Evolutionary conservation across 1,140 invertebrate genomes (phyloP).

Genomic region (Drosophila insularis): DNA sequence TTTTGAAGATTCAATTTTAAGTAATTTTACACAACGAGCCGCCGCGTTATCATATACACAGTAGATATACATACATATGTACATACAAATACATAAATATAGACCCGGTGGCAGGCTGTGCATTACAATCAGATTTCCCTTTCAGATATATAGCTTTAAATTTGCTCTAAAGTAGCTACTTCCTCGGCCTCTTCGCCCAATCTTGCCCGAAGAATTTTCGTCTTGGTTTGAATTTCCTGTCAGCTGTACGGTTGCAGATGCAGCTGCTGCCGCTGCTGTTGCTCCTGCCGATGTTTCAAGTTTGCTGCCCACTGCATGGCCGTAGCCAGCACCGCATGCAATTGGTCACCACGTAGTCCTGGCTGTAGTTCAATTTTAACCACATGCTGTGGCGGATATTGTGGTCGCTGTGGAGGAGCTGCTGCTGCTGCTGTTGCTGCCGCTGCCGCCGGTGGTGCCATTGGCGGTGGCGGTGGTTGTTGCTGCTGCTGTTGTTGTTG

Average conservation of each 20-base stretch:
- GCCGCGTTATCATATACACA: not conserved
- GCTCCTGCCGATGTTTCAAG: constrained; percentile 9
- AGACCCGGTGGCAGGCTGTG: not conserved
- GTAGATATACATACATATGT: not conserved
- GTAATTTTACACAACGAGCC: not conserved
- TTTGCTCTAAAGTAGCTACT: constrained; percentile 1
- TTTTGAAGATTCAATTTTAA: not conserved
- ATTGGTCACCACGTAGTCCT: constrained; percentile 12
- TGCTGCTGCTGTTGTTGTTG: not conserved
- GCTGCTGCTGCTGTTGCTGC: not conserved
- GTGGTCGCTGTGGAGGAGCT: too few species aligned
- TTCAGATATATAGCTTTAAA: not conserved
- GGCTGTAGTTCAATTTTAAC: not conserved
- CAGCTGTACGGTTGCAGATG: not conserved
- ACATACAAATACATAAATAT: too few species aligned
- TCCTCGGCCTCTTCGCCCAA: not conserved
- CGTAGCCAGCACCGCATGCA: constrained; percentile 46
- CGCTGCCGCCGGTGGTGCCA: not conserved
- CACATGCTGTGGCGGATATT: not conserved
- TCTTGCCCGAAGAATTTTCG: constrained; percentile 10
- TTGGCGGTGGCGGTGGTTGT: not conserved
- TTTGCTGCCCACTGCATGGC: constrained; percentile 10
- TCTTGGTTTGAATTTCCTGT: constrained; percentile 1
- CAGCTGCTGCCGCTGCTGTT: constrained; percentile 47
- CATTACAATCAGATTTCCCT: not conserved